Percentiles rank a stretch among this genome's conserved stretches.
These are phyloP conservation scores for Passerina amoena DNA, from an alignment of 2,113 vertebrate genomes.

Conservation along the genomic window DNA sequence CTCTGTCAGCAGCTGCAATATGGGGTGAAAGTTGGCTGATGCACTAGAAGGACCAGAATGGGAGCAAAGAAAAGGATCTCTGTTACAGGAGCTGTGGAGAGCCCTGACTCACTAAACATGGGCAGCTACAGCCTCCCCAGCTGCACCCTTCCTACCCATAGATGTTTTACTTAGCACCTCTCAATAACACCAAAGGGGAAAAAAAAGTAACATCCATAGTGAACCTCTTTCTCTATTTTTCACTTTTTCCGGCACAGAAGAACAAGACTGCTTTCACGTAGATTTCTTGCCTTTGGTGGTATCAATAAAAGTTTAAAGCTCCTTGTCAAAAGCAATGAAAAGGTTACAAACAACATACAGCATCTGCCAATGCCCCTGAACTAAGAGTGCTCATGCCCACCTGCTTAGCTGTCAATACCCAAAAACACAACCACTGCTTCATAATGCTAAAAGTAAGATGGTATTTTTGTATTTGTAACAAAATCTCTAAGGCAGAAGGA, in stretches of 20 bases:
- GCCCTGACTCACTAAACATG: background rate
- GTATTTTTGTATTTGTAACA: background rate
- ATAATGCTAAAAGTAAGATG: background rate
- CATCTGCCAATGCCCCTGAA: background rate
- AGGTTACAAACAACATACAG: background rate
- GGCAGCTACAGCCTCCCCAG: background rate
- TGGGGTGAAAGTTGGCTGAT: conserved; percentile 49
- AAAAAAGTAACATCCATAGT: background rate
- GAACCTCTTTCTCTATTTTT: background rate
- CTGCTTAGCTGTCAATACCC: background rate
- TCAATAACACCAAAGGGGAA: background rate
- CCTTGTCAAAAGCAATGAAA: background rate
- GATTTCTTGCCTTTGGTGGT: background rate
- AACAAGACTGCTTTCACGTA: background rate
- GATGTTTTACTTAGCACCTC: conserved; percentile 38
- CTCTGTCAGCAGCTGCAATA: conserved; percentile 56
- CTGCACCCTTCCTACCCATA: background rate
- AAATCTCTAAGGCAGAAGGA: background rate
- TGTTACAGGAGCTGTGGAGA: conserved; percentile 26
- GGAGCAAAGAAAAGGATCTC: conserved; percentile 56
- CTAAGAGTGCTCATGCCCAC: background rate
- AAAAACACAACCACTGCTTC: background rate
- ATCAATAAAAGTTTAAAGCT: background rate
- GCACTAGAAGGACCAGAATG: conserved; percentile 15
- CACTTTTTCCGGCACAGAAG: background rate